phyloP scores from a whole-genome alignment of 1,140 invertebrate species.

The Coptotermes formosanus region DNA sequence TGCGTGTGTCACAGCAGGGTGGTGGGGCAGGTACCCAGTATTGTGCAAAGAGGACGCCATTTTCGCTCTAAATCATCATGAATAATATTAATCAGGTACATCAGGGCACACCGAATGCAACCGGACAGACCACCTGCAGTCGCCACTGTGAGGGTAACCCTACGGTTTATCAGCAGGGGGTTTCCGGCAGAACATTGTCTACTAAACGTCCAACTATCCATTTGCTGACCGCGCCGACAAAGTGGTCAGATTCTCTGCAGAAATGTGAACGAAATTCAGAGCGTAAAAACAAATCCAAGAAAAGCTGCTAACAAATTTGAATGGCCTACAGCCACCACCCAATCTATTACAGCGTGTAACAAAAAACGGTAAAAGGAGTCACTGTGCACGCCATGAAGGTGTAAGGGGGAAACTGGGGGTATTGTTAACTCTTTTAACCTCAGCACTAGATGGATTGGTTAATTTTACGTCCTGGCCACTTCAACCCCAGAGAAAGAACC shows the following conservation, averaged over 20 bases:
- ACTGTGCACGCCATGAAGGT: neutral
- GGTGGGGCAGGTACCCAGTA: no score
- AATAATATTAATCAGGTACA: neutral
- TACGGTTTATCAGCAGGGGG: neutral
- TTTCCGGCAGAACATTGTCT: neutral
- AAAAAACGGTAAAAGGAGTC: neutral
- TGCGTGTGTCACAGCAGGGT: no score
- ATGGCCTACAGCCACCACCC: neutral
- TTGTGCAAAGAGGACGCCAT: no score
- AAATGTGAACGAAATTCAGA: neutral
- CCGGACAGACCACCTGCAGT: neutral
- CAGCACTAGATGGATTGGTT: no score
- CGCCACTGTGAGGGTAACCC: neutral
- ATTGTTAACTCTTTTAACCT: no score
- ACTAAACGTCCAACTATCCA: no score
- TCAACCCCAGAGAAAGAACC: no score
- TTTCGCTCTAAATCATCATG: no score
- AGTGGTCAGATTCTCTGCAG: neutral
- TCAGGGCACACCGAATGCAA: neutral
- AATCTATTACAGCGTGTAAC: neutral
- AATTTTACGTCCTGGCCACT: no score
- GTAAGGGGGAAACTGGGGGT: no score
- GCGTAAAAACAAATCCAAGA: neutral
- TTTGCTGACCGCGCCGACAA: neutral
- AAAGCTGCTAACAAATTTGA: neutral